Evolutionary conservation across 2,797 vertebrate genomes (phyloP).

Genomic region (Buphagus erythrorhynchus): DNA sequence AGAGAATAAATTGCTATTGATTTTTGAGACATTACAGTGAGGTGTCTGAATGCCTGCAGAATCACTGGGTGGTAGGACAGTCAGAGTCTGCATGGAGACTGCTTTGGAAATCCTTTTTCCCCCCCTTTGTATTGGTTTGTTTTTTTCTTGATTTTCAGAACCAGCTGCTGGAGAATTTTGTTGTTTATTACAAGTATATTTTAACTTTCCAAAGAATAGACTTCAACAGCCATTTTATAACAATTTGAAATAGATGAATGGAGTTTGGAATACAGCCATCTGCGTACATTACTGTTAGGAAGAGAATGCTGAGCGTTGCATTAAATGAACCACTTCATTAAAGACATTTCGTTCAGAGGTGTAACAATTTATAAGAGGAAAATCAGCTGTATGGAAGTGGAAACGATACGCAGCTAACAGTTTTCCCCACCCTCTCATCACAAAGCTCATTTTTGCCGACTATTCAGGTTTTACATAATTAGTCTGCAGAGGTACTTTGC

Average conservation of each 20-base stretch:
- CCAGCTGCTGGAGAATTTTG: constrained; percentile 32
- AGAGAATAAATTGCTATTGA: constrained; percentile 92
- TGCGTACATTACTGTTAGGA: background rate
- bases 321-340: background rate
- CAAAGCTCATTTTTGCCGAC: background rate
- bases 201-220: background rate
- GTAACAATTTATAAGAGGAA: background rate
- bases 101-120: constrained; percentile 65
- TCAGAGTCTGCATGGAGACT: constrained; percentile 10
- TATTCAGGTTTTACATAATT: background rate
- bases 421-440: background rate
- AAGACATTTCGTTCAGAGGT: background rate
- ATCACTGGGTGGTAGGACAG: constrained; percentile 70
- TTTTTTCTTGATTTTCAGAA: background rate
- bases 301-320: background rate
- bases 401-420: background rate
- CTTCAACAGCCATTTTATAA: background rate
- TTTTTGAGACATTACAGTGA: constrained; percentile 81
- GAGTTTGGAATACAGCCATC: background rate
- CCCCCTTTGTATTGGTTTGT: background rate
- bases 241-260: background rate
- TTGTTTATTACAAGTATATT: constrained; percentile 35
- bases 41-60: constrained; percentile 79
- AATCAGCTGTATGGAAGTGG: background rate
- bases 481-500: background rate